Evolutionary conservation across 2,113 vertebrate genomes (phyloP).

Genomic region (Callithrix jacchus): DNA sequence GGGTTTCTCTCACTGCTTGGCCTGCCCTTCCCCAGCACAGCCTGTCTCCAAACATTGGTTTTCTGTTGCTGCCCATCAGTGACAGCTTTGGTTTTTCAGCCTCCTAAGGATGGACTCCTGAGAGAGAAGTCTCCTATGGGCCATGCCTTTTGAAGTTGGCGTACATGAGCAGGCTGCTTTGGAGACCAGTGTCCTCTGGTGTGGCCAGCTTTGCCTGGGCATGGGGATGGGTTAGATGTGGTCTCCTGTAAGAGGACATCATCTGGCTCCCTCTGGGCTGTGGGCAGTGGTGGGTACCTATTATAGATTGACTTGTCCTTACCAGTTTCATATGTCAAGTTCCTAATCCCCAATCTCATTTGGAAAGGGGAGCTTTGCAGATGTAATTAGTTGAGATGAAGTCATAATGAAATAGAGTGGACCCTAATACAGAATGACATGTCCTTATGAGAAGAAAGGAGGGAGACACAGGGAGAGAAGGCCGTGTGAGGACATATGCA

Average conservation of each 20-base stretch:
- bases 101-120: not conserved
- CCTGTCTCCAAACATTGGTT: not conserved
- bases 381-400: not conserved
- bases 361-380: not conserved
- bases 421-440: not conserved
- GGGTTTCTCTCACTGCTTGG: not conserved
- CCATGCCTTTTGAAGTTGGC: not conserved
- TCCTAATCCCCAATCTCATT: not conserved
- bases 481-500: not conserved
- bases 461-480: not conserved
- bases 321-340: too few relatives aligned
- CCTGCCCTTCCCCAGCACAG: not conserved
- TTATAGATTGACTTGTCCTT: not conserved
- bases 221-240: not conserved
- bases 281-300: not conserved
- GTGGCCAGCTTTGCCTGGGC: not conserved
- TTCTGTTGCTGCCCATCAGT: fast-evolving
- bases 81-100: not conserved
- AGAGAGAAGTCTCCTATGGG: not conserved
- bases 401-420: not conserved
- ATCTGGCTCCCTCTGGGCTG: too few relatives aligned
- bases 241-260: not conserved
- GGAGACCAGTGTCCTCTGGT: not conserved
- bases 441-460: not conserved
- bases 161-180: not conserved